Conservation (phyloP, 2,113 vertebrate genomes). For the Hippopotamus amphibius region DNA sequence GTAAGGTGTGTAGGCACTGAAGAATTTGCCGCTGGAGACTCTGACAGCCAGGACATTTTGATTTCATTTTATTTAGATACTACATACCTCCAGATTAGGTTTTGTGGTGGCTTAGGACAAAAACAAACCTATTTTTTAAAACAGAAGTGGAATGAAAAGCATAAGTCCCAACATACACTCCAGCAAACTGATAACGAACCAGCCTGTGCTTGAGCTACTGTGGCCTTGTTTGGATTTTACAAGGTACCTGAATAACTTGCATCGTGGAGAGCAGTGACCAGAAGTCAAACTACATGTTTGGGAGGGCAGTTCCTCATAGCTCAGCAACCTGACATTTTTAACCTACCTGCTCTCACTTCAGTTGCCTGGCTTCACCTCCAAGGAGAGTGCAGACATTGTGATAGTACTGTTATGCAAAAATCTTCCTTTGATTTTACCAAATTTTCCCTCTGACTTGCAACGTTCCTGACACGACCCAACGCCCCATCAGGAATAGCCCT, state of each 20-base stretch:
- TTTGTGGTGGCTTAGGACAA: slow-evolving; percentile 6
- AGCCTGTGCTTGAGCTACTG: background rate
- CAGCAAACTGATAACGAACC: background rate
- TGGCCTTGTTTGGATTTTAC: slow-evolving; percentile 49
- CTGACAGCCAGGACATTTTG: background rate
- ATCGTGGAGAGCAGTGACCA: slow-evolving; percentile 29
- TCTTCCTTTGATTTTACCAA: slow-evolving; percentile 50
- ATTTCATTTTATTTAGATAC: slow-evolving; percentile 11
- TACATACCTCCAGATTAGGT: background rate
- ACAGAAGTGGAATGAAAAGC: slow-evolving; percentile 12
- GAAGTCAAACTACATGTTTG: slow-evolving; percentile 31
- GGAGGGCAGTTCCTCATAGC: slow-evolving; percentile 7
- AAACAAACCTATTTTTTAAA: background rate
- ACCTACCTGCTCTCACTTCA: slow-evolving; percentile 35
- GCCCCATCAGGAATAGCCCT: background rate
- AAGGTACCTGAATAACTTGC: slow-evolving; percentile 33
- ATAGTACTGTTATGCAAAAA: slow-evolving; percentile 26
- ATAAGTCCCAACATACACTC: background rate
- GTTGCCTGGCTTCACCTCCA: slow-evolving; percentile 27
- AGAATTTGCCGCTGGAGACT: background rate
- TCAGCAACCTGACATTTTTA: slow-evolving; percentile 38
- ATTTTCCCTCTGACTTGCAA: slow-evolving; percentile 17
- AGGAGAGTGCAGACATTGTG: slow-evolving; percentile 42
- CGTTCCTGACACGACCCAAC: background rate
- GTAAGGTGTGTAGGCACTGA: background rate